Evolutionary conservation across 2,888 invertebrate genomes (phyloP).

Genomic region (Boloria euphrosyne): DNA sequence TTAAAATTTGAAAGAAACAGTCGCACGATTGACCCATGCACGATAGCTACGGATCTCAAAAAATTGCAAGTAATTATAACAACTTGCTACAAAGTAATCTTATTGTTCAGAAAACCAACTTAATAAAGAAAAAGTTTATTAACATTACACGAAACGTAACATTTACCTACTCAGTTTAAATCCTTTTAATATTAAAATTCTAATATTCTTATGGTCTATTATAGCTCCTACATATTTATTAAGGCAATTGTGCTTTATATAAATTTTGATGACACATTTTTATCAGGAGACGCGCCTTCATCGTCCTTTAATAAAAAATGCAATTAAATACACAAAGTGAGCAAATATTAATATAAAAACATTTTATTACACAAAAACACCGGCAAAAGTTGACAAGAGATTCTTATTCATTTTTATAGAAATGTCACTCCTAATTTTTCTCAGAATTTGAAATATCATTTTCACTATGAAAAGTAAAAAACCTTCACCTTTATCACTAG

Average conservation of each 20-base stretch:
- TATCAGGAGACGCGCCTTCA: neutral
- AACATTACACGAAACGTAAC: too few relatives aligned
- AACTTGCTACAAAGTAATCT: too few relatives aligned
- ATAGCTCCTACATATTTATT: neutral
- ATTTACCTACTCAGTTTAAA: too few relatives aligned
- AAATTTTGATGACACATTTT: neutral
- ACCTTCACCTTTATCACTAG: slow-evolving; percentile 24
- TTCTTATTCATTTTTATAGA: slow-evolving; percentile 13
- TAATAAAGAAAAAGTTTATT: too few relatives aligned
- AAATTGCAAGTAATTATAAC: too few relatives aligned
- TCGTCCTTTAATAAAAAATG: neutral
- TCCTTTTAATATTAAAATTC: too few relatives aligned
- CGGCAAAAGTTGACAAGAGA: neutral
- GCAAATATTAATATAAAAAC: neutral
- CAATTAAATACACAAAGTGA: neutral
- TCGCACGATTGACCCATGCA: too few relatives aligned
- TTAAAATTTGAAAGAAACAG: too few relatives aligned
- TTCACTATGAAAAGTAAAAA: slow-evolving; percentile 5
- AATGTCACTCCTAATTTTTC: slow-evolving; percentile 23
- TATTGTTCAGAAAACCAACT: too few relatives aligned
- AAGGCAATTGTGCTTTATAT: neutral
- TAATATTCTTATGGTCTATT: too few relatives aligned
- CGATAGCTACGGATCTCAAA: too few relatives aligned
- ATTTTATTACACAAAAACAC: neutral
- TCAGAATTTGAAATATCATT: slow-evolving; percentile 15